Evolutionary conservation across 2,113 vertebrate species (phyloP), one percentile per base, ranked within the genome.

Genomic region (Argyrosomus japonicus): DNA sequence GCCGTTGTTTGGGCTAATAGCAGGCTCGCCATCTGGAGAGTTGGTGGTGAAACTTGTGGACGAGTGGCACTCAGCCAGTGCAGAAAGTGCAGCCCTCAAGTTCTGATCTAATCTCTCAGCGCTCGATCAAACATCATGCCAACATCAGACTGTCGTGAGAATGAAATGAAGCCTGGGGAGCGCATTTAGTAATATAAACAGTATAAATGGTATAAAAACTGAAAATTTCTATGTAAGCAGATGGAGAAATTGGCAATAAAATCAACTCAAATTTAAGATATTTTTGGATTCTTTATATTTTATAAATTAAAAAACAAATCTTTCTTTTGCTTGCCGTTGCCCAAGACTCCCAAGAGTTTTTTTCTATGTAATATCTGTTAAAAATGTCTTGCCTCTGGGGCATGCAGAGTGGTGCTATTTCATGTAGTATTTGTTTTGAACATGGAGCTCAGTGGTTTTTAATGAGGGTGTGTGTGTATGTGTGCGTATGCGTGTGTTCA

Each of bases 391-490:
- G 45, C 77, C 84, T 81, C 47, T 58, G 61, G 68, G 84, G 1
- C 53, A 1, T 54, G 18, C 77, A 70, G 75, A 14, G 50, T 74
- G 81, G 27, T 53, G 71, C 61, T 62, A 72, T 87, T 82, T 82
- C 61, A 77, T 82, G 74, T 54, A 43, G 36, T 69, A 72, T 78
- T 90, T 77, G 65, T 89, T 83, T 79, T 79, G 29, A 82, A 67
- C 73, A 58, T 2, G 6, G 56, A 81, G 10, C 82, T 60, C 21
- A 7, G 63, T 68, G 57, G 40, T 84, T 83, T 40, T 69, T 82
- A 86, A 84, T 79, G 73, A 64, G 83, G 5, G 18, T 45, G 68
- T 56, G 57, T 78, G 77, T 78, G 47, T 51, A 47, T 40, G 21
- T 50, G 54, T 61, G 54, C 36, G 40, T 36, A 56, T 77, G 36